Percentiles rank a stretch among this genome's conserved stretches.
Evolutionary conservation across 2,888 invertebrate genomes (phyloP).

Genomic region (Apotomis capreana): DNA sequence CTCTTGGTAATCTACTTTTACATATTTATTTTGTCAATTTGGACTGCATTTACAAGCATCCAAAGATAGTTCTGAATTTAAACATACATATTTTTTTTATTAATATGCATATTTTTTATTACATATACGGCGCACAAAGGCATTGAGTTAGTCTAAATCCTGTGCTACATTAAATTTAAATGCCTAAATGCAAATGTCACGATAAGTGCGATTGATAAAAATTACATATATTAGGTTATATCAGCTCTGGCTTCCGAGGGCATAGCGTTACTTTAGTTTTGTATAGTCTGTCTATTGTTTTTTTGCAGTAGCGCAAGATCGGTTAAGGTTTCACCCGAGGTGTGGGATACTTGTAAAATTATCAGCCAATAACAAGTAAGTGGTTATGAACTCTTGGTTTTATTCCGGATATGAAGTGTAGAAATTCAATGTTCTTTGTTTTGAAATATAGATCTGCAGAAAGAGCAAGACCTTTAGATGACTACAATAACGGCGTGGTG

Average conservation of each 20-base stretch:
- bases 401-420: neutral
- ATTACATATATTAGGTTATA: too few species aligned
- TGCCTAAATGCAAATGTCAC: too few species aligned
- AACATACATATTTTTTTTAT: too few species aligned
- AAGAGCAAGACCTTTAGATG: conserved; percentile 93
- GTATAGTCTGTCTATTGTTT: conserved; percentile 4
- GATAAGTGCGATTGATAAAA: too few species aligned
- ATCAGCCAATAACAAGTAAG: conserved; percentile 87
- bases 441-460: conserved; percentile 88
- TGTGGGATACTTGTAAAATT: conserved; percentile 95
- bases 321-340: conserved; percentile 92
- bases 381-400: neutral
- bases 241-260: too few species aligned
- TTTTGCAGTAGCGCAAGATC: conserved; percentile 80
- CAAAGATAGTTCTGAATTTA: too few species aligned
- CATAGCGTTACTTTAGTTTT: too few species aligned
- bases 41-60: neutral
- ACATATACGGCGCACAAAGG: too few species aligned
- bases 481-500: conserved; percentile 98
- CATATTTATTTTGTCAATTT: conserved; percentile 2
- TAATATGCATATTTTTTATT: too few species aligned
- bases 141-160: too few species aligned
- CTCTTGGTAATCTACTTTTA: conserved; percentile 52
- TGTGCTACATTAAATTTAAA: too few species aligned
- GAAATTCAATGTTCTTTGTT: neutral